phyloP scores from a whole-genome alignment of 2,797 vertebrate genomes.

The Hypotaenidia philippensis region DNA sequence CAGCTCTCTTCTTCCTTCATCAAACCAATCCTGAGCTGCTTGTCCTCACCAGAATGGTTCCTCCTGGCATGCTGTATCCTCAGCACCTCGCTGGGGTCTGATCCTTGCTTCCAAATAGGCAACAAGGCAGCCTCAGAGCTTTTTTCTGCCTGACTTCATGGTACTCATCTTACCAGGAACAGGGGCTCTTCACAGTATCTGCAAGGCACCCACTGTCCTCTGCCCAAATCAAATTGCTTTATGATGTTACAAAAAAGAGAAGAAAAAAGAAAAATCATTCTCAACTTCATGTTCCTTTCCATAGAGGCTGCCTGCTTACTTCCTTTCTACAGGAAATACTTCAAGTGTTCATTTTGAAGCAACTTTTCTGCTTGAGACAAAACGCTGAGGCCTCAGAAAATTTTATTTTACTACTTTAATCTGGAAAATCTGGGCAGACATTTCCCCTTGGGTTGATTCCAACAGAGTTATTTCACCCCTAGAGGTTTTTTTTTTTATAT shows the following conservation, averaged over 20 bases:
- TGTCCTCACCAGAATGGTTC: neutral
- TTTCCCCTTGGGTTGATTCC: slow-evolving; percentile 22
- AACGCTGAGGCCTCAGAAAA: slow-evolving; percentile 48
- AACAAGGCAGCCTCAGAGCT: neutral
- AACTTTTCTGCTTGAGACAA: neutral
- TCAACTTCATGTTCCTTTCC: neutral
- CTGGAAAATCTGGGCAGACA: slow-evolving; percentile 31
- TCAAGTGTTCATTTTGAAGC: slow-evolving; percentile 39
- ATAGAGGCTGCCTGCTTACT: neutral
- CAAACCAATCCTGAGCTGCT: neutral
- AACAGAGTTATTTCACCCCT: neutral
- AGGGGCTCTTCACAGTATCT: neutral
- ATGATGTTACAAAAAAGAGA: neutral
- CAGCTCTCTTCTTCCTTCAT: neutral
- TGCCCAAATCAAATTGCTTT: neutral
- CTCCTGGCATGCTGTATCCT: neutral
- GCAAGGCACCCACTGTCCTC: neutral
- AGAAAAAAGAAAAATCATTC: neutral
- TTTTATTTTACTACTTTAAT: slow-evolving; percentile 53
- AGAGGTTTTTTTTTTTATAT: neutral
- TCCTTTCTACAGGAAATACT: neutral
- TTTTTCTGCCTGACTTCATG: neutral
- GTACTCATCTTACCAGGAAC: neutral
- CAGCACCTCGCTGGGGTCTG: neutral
- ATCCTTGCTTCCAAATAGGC: neutral